Percentiles rank a stretch among this genome's conserved stretches.
phyloP scores from a whole-genome alignment of 2,888 invertebrate genomes.

The Sesamia inferens region DNA sequence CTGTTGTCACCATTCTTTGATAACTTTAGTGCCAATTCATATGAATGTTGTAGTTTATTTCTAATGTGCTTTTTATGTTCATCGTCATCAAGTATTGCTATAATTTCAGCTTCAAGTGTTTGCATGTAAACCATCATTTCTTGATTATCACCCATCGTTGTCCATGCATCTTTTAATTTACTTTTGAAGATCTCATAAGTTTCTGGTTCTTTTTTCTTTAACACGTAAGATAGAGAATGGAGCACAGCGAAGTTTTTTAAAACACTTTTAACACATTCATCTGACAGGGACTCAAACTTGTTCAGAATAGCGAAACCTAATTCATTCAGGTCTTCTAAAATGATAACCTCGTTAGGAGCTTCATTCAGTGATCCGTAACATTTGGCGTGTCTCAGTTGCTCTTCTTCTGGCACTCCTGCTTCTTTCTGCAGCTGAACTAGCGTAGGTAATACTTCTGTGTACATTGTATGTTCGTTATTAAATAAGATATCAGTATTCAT shows the following conservation, averaged over 20 bases:
- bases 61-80: constrained; percentile 40
- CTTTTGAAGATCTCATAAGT: constrained; percentile 59
- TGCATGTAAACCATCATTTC: background rate
- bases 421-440: constrained; percentile 68
- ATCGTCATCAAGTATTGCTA: constrained; percentile 21
- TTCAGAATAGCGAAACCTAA: constrained; percentile 69
- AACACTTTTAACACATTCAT: constrained; percentile 67
- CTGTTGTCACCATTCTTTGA: constrained; percentile 55
- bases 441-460: constrained; percentile 70
- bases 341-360: constrained; percentile 68
- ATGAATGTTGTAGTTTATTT: constrained; percentile 47
- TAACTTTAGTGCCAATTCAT: constrained; percentile 33
- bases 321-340: constrained; percentile 74
- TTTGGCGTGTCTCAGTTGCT: constrained; percentile 67
- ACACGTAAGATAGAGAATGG: constrained; percentile 74
- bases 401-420: constrained; percentile 67
- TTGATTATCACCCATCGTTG: background rate
- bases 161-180: constrained; percentile 23
- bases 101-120: background rate
- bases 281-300: constrained; percentile 66
- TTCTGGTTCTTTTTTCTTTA: constrained; percentile 72
- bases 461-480: constrained; percentile 71
- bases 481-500: constrained; percentile 61
- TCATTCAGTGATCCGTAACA: constrained; percentile 72
- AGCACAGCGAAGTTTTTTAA: constrained; percentile 72